Evolutionary conservation across 2,888 invertebrate species (phyloP).

Genomic region (Erebia aethiops): DNA sequence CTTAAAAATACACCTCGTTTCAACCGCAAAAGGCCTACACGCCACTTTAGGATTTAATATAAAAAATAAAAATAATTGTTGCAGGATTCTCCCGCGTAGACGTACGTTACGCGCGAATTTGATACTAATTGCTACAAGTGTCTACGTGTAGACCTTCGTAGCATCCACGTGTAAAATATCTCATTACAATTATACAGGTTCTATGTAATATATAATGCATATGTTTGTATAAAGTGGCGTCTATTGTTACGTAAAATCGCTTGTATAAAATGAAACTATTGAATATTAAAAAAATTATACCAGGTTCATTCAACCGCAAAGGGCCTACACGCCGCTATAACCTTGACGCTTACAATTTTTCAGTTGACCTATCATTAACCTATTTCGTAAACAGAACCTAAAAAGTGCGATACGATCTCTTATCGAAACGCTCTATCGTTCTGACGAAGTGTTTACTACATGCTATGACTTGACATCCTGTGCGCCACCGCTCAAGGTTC

Average conservation of each 20-base stretch:
- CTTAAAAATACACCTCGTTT: constrained; percentile 20
- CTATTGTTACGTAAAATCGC: constrained; percentile 33
- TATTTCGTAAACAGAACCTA: constrained; percentile 36
- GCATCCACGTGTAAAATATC: neutral
- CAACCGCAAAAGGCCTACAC: constrained; percentile 19
- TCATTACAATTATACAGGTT: neutral
- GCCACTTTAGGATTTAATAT: constrained; percentile 7
- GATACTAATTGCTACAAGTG: constrained; percentile 61
- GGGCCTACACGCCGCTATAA: constrained; percentile 28
- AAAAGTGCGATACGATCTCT: constrained; percentile 48
- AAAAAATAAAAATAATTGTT: neutral
- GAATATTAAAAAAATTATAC: constrained; percentile 17
- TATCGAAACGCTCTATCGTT: constrained; percentile 47
- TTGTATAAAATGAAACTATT: neutral
- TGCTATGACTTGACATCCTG: constrained; percentile 49
- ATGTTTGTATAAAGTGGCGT: neutral
- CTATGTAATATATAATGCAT: neutral
- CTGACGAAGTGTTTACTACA: constrained; percentile 54
- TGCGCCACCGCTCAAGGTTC: constrained; percentile 49
- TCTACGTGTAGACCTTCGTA: constrained; percentile 45
- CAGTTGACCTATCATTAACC: constrained; percentile 34
- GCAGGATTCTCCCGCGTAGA: constrained; percentile 34
- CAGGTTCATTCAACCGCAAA: constrained; percentile 26
- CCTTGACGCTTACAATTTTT: constrained; percentile 33
- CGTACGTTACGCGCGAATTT: constrained; percentile 56